Base-by-base conservation (phyloP, 2,888 invertebrate genomes). In the Cerastis rubricosa region DNA sequence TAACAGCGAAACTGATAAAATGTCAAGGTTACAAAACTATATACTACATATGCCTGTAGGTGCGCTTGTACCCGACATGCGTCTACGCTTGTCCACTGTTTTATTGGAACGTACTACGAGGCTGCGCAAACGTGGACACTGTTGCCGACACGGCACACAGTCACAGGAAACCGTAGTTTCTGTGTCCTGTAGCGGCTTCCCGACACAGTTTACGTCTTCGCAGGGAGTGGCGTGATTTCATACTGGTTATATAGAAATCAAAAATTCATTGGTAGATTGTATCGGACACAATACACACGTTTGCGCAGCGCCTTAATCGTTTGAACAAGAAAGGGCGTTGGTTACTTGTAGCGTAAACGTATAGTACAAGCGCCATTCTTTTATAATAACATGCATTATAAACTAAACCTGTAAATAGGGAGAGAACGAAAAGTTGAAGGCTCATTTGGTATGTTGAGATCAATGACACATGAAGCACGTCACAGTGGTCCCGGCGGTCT, bases 361-460 rank as follows among this genome's bases (percentile, higher is more conserved):
- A 51, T 40, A 9, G 71, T 77, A 83, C 81, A 81, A 83, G 59
- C 51, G 77, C 65, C 67, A 71, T 57, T 80, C 79, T 72, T 71
- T 71, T 47, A 83, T 67, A 40, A 79, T 85, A 80, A 85, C 87
- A 84, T 84, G 80, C 83, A 84, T 77, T 81, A 80, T 43, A 77
- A 78, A 85, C 76, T 85, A 88, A 80, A 86, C 77, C 79, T 87
- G 86, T 88, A 86, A 77, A 82, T 76, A 78, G 67, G 81, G 77
- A 81, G 83, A 81, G 84, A 84, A 82, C 80, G 80, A 80, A 80
- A 71, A 76, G 73, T 85, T 74, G 91, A 91, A 91, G 91, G 91
- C 91, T 91, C 91, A 85, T 93, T 92, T 90, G 93, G 93, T 90
- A 90, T 85, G 86, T 90, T 93, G 93, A 93, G 93, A 93, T 93